A percentile compares a stretch with the other conserved stretches of the same genome.
Conservation (phyloP, 2,113 vertebrate species). For the Trinectes maculatus region DNA sequence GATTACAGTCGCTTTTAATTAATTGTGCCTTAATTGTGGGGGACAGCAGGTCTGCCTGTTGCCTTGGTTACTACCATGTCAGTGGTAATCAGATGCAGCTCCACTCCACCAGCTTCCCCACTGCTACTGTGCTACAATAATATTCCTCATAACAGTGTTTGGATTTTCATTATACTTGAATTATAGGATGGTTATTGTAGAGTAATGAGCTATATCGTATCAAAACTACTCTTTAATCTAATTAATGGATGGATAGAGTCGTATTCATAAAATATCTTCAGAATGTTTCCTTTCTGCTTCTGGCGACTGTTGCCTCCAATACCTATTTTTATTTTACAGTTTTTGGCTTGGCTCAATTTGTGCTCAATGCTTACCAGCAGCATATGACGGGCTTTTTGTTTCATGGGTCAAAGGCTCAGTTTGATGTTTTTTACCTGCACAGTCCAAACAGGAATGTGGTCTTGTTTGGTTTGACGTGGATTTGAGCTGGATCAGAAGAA, state of each 20-base stretch:
- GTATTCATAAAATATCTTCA: conserved; percentile 18
- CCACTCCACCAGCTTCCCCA: not conserved
- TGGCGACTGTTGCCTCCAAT: not conserved
- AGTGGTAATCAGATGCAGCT: conserved; percentile 27
- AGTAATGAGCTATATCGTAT: conserved; percentile 20
- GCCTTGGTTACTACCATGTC: conserved; percentile 27
- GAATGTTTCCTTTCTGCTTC: conserved; percentile 17
- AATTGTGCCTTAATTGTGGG: conserved; percentile 15
- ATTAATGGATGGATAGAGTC: conserved; percentile 13
- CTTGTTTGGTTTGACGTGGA: not conserved
- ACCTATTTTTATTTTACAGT: not conserved
- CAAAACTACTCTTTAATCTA: conserved; percentile 23
- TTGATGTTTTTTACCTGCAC: not conserved
- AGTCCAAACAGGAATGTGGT: not conserved
- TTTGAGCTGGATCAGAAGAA: not conserved
- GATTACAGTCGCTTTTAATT: conserved; percentile 3
- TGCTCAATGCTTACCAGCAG: not conserved
- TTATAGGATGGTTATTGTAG: conserved; percentile 27
- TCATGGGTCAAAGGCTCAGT: not conserved
- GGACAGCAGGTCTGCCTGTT: conserved; percentile 20
- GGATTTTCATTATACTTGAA: conserved; percentile 2
- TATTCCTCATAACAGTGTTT: not conserved
- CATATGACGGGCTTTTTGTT: not conserved
- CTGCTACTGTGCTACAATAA: conserved; percentile 2
- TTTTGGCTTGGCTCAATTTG: not conserved